Evolutionary conservation across 2,113 vertebrate genomes (phyloP).

Genomic region (Rhea americana): DNA sequence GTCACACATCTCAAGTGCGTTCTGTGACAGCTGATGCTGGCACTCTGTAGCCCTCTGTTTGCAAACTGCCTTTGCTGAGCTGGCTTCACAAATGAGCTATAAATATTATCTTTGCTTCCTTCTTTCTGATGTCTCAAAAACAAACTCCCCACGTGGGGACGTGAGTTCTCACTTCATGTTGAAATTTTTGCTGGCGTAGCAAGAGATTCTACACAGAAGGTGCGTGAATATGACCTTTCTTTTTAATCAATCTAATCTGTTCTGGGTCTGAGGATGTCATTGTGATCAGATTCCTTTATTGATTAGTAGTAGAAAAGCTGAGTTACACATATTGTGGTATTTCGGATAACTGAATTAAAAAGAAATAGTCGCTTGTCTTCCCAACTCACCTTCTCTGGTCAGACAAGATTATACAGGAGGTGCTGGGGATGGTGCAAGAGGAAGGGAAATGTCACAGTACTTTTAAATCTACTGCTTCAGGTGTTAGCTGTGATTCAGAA

Average conservation of each 20-base stretch:
- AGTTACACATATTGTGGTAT: neutral
- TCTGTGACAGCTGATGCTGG: neutral
- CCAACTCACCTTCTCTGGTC: neutral
- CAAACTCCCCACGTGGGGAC: neutral
- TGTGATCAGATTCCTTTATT: neutral
- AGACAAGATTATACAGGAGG: neutral
- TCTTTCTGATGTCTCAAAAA: neutral
- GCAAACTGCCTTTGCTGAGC: neutral
- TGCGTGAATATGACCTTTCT: neutral
- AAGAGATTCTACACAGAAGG: neutral
- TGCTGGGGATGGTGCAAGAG: neutral
- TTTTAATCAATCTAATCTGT: neutral
- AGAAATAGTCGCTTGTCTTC: accelerated
- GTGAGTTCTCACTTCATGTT: neutral
- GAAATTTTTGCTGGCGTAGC: neutral
- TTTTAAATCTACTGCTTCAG: neutral
- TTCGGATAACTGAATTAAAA: neutral
- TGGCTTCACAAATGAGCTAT: neutral
- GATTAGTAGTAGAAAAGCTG: neutral
- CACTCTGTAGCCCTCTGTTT: neutral
- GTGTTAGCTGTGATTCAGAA: neutral
- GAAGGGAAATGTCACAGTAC: neutral
- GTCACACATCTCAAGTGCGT: accelerated
- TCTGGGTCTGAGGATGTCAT: neutral
- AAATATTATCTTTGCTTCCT: neutral